Evolutionary conservation across 2,797 vertebrate genomes (phyloP), one percentile per base, ranked within the genome.

Genomic region (Myotis daubentonii): DNA sequence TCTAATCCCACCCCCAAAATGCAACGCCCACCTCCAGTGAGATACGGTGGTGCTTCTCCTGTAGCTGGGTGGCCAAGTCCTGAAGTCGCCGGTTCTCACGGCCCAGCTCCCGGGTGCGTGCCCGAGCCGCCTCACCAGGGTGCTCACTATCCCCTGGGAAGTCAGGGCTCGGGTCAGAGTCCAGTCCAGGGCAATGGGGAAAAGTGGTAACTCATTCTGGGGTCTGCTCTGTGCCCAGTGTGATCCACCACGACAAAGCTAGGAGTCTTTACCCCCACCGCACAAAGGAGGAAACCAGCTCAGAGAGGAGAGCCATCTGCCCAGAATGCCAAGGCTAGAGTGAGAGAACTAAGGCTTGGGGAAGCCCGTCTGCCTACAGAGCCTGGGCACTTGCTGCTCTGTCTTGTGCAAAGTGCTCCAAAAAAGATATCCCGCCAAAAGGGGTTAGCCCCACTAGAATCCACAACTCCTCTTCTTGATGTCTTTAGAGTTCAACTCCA

Each of bases 11-110:
- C 1, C 44, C 53, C 79, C 20, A 3, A 47, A 47, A 20, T 23
- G 65, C 71, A 25, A 80, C 7, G 20, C 92, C 12, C 97, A 99
- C 99, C 99, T 99, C 99, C 98, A 99, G 96, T 0, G 99, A 99
- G 98, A 99, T 99, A 95, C 99, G 99, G 95, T 99, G 99, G 94
- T 99, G 99, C 94, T 99, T 98, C 55, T 99, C 99, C 95, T 99
- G 99, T 72, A 99, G 98, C 38, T 99, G 98, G 49, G 98, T 99
- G 47, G 99, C 98, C 49, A 99, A 98, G 94, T 99, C 99, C 97
- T 99, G 98, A 28, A 99, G 97, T 8, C 98, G 98, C 79, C 97
- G 98, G 96, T 99, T 99, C 88, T 99, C 99, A 9, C 99, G 98
- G 90, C 98, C 97, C 82, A 99, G 98, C 36, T 98, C 98, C 76